Conservation (phyloP, 37 sponge, comb jelly and placozoan species). For the Ephydatia muelleri region DNA sequence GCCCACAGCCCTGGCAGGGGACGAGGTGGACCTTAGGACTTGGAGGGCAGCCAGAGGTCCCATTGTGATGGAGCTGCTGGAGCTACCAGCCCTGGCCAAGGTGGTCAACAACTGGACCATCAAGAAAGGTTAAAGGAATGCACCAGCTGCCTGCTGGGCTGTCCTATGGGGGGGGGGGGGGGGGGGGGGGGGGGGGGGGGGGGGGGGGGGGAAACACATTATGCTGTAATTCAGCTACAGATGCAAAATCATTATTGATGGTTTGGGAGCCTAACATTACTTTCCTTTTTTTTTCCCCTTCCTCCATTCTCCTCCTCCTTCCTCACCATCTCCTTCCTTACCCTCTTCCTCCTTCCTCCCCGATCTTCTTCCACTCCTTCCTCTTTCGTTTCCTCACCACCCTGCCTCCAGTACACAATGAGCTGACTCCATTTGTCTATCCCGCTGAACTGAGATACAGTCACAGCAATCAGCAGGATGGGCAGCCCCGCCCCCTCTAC, state of each 20-base stretch:
- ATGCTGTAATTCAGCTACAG: not conserved
- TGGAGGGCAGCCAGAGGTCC: slow-evolving; percentile 65
- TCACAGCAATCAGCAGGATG: not conserved
- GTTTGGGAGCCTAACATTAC: too few relatives aligned
- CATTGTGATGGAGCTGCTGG: slow-evolving; percentile 66
- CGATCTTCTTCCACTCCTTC: not conserved
- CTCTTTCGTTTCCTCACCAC: not conserved
- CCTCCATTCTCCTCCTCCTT: not conserved
- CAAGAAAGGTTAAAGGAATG: slow-evolving; percentile 68
- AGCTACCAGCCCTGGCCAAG: slow-evolving; percentile 83
- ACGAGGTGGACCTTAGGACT: slow-evolving; percentile 83
- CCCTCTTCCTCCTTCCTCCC: not conserved
- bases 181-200: not conserved
- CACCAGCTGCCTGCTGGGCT: not conserved
- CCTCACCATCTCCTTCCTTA: not conserved
- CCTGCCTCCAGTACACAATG: not conserved
- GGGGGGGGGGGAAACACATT: not conserved
- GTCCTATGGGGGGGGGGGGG: not conserved
- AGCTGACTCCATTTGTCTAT: not conserved
- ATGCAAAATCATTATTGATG: too few relatives aligned
- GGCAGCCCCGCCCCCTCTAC: slow-evolving; percentile 7
- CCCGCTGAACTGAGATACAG: not conserved
- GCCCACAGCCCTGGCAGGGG: slow-evolving; percentile 21
- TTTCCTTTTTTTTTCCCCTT: not conserved
- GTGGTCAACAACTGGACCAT: slow-evolving; percentile 72